Conservation (phyloP, 2,888 invertebrate species). For the Drosophila peninsularis region DNA sequence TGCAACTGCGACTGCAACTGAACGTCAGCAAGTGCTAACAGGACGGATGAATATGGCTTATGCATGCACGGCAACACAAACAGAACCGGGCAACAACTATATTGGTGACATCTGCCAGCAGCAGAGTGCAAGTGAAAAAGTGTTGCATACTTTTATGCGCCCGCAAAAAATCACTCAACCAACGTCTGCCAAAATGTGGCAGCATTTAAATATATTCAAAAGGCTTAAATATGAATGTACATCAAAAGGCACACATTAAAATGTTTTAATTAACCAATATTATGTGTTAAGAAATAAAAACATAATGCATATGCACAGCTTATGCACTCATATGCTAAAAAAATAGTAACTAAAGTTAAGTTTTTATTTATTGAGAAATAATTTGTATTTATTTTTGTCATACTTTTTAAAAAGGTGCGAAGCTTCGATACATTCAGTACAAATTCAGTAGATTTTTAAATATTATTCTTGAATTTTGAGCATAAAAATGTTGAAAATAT, state of each 20-base stretch:
- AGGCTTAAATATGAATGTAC: neutral
- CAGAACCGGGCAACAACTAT: slow-evolving; percentile 12
- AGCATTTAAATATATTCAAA: slow-evolving; percentile 8
- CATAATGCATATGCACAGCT: neutral
- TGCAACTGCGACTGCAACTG: slow-evolving; percentile 6
- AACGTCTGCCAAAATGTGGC: slow-evolving; percentile 9
- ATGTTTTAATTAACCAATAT: slow-evolving; percentile 34
- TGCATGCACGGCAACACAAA: slow-evolving; percentile 27
- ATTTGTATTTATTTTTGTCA: too few species aligned
- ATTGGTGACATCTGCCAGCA: slow-evolving; percentile 36
- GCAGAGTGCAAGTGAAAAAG: slow-evolving; percentile 35
- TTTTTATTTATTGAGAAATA: too few species aligned
- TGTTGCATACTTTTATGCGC: slow-evolving; percentile 61
- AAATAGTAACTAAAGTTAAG: too few species aligned
- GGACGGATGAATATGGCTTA: slow-evolving; percentile 65
- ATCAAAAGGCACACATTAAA: slow-evolving; percentile 1
- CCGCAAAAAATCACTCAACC: slow-evolving; percentile 43
- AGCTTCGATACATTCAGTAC: too few species aligned
- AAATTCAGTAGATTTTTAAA: too few species aligned
- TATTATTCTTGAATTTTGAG: too few species aligned
- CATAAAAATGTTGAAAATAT: too few species aligned
- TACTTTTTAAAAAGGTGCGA: too few species aligned
- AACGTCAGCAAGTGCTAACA: slow-evolving; percentile 52
- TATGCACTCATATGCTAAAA: neutral
- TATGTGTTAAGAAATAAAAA: neutral